Base-by-base conservation (phyloP, 2,888 invertebrate genomes). In the Matsumyia berberina region DNA sequence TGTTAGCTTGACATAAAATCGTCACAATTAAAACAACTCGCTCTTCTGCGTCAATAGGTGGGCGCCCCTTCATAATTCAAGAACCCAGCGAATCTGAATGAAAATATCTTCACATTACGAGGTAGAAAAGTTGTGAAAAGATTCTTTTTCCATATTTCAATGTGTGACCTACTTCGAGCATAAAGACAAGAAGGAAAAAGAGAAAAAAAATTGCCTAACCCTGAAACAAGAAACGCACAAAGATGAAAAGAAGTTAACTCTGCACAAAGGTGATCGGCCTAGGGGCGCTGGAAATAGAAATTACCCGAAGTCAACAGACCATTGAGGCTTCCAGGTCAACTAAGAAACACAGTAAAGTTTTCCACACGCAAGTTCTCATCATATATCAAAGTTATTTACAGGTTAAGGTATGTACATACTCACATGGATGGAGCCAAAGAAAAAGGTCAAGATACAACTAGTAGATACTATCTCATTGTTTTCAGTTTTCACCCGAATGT, bases 61-160 rank as follows among this genome's bases (percentile, higher is more conserved):
- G 49, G 49, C 24, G 55, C 69, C 37, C 69, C 69, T 85, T 79
- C 69, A 85, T 74, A 70, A 83, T 79, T 73, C 79, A 83, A 24
- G 24, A 24, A 19, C 12, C 67, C 62, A 67, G 49, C 46, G 73
- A 42, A 37, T 66, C 62, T 70, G 69, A 74, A 85, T 80, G 74
- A 70, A 80, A 74, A 70, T 53, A 46, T 58, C 74, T 66, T 76
- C 70, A 66, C 70, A 80, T 70, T 51, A 44, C 67, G 46, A 69
- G 49, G 64, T 19, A 46, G 67, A 55, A 64, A 67, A 42, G 39
- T 12, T 80, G n/a, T n/a, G 80, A 85, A 74, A 46, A 64, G 58
- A 74, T 7, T n/a, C n/a, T 80, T 19, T 66, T 53, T 31, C 33
- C 49, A 60, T 53, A 44, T 53, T 67, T 67, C 62, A 72, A 72